Conservation (phyloP, 1,140 invertebrate genomes). For the Sitophilus oryzae region DNA sequence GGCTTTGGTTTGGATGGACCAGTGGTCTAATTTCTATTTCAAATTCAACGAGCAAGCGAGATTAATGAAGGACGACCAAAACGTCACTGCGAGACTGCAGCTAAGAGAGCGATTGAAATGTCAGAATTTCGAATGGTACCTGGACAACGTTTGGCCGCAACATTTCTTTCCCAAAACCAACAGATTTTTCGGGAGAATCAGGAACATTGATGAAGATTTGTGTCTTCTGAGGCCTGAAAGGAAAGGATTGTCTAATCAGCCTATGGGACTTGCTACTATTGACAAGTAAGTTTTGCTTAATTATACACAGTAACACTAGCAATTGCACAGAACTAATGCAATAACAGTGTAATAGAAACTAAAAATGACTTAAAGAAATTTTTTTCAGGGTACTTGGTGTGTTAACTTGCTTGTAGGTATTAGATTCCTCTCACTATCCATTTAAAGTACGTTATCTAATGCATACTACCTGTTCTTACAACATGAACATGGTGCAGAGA, state of each 20-base stretch:
- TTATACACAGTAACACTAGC: no score
- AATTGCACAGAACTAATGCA: no score
- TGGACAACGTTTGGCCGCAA: constrained; percentile 86
- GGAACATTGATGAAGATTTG: constrained; percentile 46
- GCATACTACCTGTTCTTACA: no score
- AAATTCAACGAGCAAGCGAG: constrained; percentile 60
- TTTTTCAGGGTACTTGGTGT: no score
- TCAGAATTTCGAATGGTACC: constrained; percentile 89
- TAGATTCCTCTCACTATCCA: no score
- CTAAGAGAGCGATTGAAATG: constrained; percentile 65
- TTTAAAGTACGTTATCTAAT: no score
- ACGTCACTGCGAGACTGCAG: constrained; percentile 49
- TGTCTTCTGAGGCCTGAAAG: constrained; percentile 57
- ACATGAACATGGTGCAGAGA: no score
- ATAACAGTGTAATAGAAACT: no score
- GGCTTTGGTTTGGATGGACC: constrained; percentile 90
- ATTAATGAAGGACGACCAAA: constrained; percentile 55
- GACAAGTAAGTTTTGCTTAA: constrained; percentile 41
- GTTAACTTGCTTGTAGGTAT: no score
- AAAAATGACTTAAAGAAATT: no score
- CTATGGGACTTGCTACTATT: constrained; percentile 57
- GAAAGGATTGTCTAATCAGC: constrained; percentile 53
- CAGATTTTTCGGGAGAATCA: constrained; percentile 75
- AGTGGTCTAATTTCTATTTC: constrained; percentile 89
- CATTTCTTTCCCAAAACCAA: constrained; percentile 83